These are phyloP conservation scores for Onychomys torridus DNA, from an alignment of 2,797 vertebrate genomes.

Conservation along the genomic window DNA sequence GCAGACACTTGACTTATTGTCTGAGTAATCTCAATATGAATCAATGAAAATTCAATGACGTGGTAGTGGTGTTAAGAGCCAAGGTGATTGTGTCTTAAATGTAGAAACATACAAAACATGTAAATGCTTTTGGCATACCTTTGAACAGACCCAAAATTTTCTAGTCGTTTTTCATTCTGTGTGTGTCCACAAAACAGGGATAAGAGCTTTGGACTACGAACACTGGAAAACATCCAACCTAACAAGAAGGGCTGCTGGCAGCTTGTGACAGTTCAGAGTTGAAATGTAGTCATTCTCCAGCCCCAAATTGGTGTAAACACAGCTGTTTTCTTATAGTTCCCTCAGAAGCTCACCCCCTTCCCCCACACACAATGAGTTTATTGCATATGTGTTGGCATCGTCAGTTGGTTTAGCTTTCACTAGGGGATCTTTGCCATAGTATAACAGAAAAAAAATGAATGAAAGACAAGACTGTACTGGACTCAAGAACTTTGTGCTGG, in stretches of 20 bases:
- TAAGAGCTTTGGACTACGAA: background rate
- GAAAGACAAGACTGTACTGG: background rate
- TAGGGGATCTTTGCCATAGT: background rate
- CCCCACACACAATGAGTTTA: background rate
- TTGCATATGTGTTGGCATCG: background rate
- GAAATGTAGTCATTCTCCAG: background rate
- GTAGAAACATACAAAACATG: background rate
- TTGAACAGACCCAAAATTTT: background rate
- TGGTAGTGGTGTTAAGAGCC: background rate
- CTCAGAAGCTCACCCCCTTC: background rate
- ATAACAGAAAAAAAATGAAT: background rate
- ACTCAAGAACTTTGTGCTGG: background rate
- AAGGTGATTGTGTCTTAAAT: conserved; percentile 9
- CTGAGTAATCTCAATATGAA: background rate
- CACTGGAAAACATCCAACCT: background rate
- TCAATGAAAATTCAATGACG: conserved; percentile 17
- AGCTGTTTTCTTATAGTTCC: background rate
- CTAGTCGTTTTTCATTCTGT: background rate
- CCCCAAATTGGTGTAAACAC: background rate
- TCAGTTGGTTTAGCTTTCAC: conserved; percentile 12
- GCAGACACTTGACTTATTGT: background rate
- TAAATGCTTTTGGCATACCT: background rate
- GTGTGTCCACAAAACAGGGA: background rate
- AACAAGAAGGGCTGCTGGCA: background rate
- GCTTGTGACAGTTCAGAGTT: background rate